Evolutionary conservation across 2,797 vertebrate species (phyloP).

Genomic region (Chrosomus eos): DNA sequence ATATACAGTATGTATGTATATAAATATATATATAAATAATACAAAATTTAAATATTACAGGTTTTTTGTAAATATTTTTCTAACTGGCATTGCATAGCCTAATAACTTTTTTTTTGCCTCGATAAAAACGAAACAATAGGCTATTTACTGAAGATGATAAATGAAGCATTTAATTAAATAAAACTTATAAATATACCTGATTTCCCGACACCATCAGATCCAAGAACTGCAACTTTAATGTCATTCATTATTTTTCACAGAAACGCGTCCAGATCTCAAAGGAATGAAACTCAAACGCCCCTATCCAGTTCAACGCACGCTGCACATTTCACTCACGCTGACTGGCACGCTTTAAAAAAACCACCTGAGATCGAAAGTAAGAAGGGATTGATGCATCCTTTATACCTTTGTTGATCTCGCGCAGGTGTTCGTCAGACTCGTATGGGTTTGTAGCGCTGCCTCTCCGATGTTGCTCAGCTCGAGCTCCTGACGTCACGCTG

Average conservation of each 20-base stretch:
- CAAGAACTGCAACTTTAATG: constrained; percentile 83
- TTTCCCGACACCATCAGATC: constrained; percentile 83
- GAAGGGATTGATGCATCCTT: not conserved
- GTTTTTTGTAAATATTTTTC: too few species aligned
- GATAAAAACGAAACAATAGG: not conserved
- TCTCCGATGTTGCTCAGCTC: not conserved
- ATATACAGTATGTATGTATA: not conserved
- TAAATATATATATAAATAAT: too few species aligned
- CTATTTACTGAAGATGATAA: too few species aligned
- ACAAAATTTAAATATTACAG: not conserved
- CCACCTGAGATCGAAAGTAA: not conserved
- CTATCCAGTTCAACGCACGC: not conserved
- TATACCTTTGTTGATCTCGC: not conserved
- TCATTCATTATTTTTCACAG: constrained; percentile 72
- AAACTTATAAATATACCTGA: constrained; percentile 70
- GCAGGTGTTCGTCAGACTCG: constrained; percentile 5
- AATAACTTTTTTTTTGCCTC: not conserved
- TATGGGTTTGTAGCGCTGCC: not conserved
- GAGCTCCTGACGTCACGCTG: constrained; percentile 48
- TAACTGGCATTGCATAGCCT: not conserved
- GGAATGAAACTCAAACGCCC: not conserved
- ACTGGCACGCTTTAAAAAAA: not conserved
- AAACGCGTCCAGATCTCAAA: not conserved
- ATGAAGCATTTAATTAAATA: not conserved
- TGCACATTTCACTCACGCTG: not conserved